Base-by-base conservation (phyloP, 2,113 vertebrate genomes). In the Setophaga coronata region DNA sequence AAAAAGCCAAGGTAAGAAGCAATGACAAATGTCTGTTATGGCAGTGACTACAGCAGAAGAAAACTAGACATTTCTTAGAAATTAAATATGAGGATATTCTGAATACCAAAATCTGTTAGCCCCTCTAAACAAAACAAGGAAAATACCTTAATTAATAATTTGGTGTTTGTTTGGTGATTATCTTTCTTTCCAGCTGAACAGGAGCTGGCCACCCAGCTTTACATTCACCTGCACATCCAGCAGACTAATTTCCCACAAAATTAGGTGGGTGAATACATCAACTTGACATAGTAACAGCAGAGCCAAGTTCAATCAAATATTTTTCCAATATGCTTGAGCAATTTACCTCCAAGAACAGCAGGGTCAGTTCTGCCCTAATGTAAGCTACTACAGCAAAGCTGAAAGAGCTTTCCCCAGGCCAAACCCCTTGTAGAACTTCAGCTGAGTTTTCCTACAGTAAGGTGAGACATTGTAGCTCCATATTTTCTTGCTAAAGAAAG, bases 391-490 rank as follows among this genome's bases (percentile, higher is more conserved):
- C 43, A 69, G 21, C 10, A 26, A 86, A 36, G 15, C 5, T 54
- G 26, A 19, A 64, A 69, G 45, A 54, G 18, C 21, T 50, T 18
- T 40, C 14, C 7, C 24, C 60, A 54, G 14, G 40, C 12, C 38
- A 34, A 36, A 34, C 10, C 38, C 1, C 5, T 3, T 36, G 54
- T 24, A 74, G 12, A 72, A 64, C 47, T 23, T 23, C n/a, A 62
- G 15, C 1, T 42, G 14, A 50, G 29, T 69, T 94, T 57, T 64
- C 20, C 19, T 43, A 19, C 12, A 47, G 56, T 28, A 79, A 79
- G 18, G 43, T 16, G 23, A 14, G 62, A 57, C 7, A 26, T 21
- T 2, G 7, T 5, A 73, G n/a, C 24, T 80, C 50, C 1, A 0
- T 19, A 43, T 40, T 54, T 65, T 47, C 42, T 15, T 42, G 36